These are phyloP conservation scores for fruit fly (Drosophila melanogaster) DNA, from an alignment of 1,140 invertebrate species.

Conservation along the genomic window DNA sequence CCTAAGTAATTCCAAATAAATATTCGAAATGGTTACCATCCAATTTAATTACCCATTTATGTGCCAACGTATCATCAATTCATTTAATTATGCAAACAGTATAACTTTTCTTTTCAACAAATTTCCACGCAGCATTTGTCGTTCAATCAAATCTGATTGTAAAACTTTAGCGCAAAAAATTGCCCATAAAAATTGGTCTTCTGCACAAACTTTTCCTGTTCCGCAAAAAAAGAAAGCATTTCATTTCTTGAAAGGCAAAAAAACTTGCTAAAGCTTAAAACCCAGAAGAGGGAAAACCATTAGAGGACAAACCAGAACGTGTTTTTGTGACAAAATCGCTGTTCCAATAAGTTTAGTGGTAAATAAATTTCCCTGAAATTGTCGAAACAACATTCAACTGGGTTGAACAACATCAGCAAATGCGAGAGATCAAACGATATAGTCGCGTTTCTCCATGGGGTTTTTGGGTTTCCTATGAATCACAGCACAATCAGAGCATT, in stretches of 20 bases:
- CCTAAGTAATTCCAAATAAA: no score
- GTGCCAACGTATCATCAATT: not conserved
- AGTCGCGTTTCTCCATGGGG: not conserved
- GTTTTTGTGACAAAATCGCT: conserved; percentile 35
- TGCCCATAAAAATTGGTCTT: conserved; percentile 28
- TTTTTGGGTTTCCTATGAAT: conserved; percentile 4
- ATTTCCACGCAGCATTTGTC: conserved; percentile 21
- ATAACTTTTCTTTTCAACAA: conserved; percentile 20
- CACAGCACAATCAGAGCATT: conserved; percentile 29
- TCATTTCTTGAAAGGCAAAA: not conserved
- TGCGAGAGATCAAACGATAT: conserved; percentile 57
- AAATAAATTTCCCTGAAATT: conserved; percentile 43
- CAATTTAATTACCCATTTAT: not conserved
- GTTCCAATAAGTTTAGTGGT: conserved; percentile 18
- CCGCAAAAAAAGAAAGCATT: conserved; percentile 4
- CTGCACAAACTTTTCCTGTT: not conserved
- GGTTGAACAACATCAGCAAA: conserved; percentile 47
- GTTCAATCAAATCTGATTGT: conserved; percentile 54
- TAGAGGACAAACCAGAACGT: conserved; percentile 12
- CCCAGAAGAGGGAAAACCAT: conserved; percentile 8
- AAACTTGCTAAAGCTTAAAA: conserved; percentile 14
- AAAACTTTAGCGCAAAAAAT: conserved; percentile 60
- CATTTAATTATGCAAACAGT: not conserved
- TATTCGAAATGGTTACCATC: not conserved
- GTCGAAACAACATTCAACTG: conserved; percentile 42